These are phyloP conservation scores for Cacatua alba DNA, from an alignment of 2,113 vertebrate genomes.

Conservation along the genomic window DNA sequence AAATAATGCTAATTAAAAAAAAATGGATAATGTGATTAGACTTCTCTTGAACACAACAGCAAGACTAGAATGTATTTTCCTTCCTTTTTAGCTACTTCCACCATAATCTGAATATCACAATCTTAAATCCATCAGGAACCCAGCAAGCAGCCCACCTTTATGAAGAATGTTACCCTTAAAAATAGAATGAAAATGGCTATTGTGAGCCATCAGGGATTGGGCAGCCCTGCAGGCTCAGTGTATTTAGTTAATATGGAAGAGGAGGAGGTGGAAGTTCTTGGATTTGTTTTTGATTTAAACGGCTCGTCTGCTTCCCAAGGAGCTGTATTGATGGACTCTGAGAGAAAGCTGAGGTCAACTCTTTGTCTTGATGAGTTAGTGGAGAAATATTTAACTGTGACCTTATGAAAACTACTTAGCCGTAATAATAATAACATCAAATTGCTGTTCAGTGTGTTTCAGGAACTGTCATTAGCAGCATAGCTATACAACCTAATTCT, in stretches of 20 bases:
- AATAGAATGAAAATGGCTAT: slow-evolving; percentile 24
- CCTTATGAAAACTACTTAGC: slow-evolving; percentile 31
- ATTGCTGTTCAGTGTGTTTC: slow-evolving; percentile 27
- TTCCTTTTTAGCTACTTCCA: background rate
- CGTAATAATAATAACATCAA: slow-evolving; percentile 30
- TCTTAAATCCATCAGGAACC: slow-evolving; percentile 44
- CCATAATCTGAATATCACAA: slow-evolving; percentile 38
- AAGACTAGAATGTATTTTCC: background rate
- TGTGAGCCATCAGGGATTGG: background rate
- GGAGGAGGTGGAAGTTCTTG: slow-evolving; percentile 29
- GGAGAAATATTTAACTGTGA: slow-evolving; percentile 36
- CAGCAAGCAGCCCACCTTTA: slow-evolving; percentile 59
- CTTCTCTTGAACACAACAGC: background rate
- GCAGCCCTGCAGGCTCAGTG: slow-evolving; percentile 3
- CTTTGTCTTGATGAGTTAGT: slow-evolving; percentile 48
- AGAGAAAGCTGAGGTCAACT: slow-evolving; percentile 39
- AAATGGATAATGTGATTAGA: slow-evolving; percentile 29
- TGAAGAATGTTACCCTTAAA: slow-evolving; percentile 10
- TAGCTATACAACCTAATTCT: slow-evolving; percentile 41
- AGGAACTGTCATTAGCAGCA: slow-evolving; percentile 18
- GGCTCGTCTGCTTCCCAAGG: background rate
- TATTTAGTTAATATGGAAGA: slow-evolving; percentile 19
- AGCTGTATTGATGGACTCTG: background rate
- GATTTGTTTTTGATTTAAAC: slow-evolving; percentile 30
- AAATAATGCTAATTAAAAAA: slow-evolving; percentile 50